Base-by-base conservation (phyloP, 2,113 vertebrate species). In the Podarcis raffonei region DNA sequence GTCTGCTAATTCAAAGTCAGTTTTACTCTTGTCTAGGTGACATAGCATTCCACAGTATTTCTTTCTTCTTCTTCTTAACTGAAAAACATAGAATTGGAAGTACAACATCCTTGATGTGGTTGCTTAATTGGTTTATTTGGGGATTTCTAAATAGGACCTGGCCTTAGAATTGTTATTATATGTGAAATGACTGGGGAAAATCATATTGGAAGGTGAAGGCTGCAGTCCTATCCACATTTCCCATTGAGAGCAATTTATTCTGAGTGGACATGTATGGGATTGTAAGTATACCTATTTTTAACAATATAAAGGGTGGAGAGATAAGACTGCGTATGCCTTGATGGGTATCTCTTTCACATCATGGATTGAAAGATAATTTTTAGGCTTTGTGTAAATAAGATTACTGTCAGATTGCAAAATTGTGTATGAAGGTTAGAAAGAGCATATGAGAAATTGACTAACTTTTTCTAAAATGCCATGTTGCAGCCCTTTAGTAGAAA, bases 201-300 rank as follows among this genome's bases (percentile, higher is more conserved):
- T 72, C 92, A 42, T 85, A 92, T 82, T 88, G 90, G 85, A 94
- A 91, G 92, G 94, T 77, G 90, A 68, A 78, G 32, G 59, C 9
- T 71, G 37, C 82, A 48, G 37, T 32, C 66, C 66, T 86, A 27
- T 86, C 65, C 39, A 69, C 42, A 86, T 66, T 68, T 78, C 37
- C 59, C 32, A 74, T 48, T 65, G 59, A 78, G n/a, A 27, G 42
- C 59, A 79, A 86, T 53, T 77, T 22, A 23, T 66, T 78, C 62
- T 78, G 75, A 48, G 85, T 68, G 68, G 65, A 86, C 25, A 83
- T 48, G 82, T 37, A 53, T 83, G 68, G 66, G 82, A 83, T 82
- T 82, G 59, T 53, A 71, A 90, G 89, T 83, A 90, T 97, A 94
- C 25, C 94, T 95, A 74, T 95, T 96, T 92, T 94, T 94, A 95